A percentile compares a stretch with the other conserved stretches of the same genome.
Evolutionary conservation across 2,797 vertebrate genomes (phyloP).

Genomic region (Pogonophryne albipinna): DNA sequence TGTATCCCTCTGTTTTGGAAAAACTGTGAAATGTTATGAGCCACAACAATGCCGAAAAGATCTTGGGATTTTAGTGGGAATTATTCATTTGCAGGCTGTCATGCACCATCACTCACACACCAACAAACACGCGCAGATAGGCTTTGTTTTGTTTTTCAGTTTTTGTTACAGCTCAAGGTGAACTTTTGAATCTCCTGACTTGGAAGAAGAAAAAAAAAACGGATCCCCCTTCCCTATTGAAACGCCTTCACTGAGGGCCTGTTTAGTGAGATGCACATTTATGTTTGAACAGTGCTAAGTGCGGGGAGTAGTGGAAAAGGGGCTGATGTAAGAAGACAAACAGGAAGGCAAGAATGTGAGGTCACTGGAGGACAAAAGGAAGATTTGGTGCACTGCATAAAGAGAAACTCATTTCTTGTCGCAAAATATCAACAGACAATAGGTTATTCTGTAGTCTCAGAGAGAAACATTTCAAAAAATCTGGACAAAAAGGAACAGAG

Average conservation of each 20-base stretch:
- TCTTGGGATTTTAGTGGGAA: not conserved
- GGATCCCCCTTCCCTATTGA: conserved; percentile 20
- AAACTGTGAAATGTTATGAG: not conserved
- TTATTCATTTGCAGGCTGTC: conserved; percentile 18
- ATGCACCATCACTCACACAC: not conserved
- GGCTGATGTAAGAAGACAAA: conserved; percentile 24
- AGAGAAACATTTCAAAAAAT: conserved; percentile 5
- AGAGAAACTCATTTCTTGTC: not conserved
- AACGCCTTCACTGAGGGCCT: conserved; percentile 31
- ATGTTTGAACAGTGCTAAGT: conserved; percentile 26
- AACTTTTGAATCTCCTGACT: conserved; percentile 30
- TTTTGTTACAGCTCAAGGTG: conserved; percentile 27
- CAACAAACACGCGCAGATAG: not conserved
- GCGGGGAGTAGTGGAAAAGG: conserved; percentile 30
- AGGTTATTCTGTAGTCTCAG: not conserved
- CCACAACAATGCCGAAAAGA: not conserved
- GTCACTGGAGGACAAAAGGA: not conserved
- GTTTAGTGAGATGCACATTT: not conserved
- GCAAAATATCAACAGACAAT: not conserved
- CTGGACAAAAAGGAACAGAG: not conserved
- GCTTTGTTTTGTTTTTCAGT: conserved; percentile 26
- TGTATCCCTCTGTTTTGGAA: not conserved
- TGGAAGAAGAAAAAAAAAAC: conserved; percentile 7
- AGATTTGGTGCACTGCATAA: not conserved
- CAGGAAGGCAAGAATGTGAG: not conserved